Conservation (phyloP, 2,113 vertebrate genomes). For the Ageneiosus marmoratus region DNA sequence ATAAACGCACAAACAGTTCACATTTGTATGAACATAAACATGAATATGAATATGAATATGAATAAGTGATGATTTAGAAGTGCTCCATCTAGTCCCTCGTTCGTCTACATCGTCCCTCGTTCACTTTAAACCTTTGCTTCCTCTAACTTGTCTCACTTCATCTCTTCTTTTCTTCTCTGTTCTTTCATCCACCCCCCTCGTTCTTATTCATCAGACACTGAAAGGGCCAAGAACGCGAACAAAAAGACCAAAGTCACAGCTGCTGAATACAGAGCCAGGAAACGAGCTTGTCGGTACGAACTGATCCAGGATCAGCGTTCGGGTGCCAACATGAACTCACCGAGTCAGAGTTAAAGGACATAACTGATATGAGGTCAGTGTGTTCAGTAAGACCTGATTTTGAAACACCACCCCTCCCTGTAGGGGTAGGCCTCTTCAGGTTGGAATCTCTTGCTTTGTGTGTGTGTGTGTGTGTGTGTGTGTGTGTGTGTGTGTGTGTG, state of each 20-base stretch:
- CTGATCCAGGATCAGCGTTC: not conserved
- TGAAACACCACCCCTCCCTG: not conserved
- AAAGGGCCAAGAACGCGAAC: constrained; percentile 13
- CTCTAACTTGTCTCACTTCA: constrained; percentile 17
- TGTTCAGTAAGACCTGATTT: not conserved
- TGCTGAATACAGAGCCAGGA: not conserved
- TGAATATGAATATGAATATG: too few relatives aligned
- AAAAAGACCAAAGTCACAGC: constrained; percentile 30
- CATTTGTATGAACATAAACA: not conserved
- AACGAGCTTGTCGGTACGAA: not conserved
- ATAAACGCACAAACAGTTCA: not conserved
- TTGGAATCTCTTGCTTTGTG: constrained; percentile 29
- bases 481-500: not conserved
- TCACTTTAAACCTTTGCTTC: constrained; percentile 1
- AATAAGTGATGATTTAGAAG: not conserved
- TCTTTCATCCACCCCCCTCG: constrained; percentile 11
- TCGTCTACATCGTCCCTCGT: not conserved
- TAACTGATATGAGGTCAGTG: not conserved
- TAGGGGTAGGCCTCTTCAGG: constrained; percentile 17
- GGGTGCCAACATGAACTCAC: not conserved
- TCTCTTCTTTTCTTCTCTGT: constrained; percentile 1
- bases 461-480: not conserved
- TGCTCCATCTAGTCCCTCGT: not conserved
- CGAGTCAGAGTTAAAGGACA: not conserved
- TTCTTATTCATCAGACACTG: constrained; percentile 16